A percentile compares a stretch with the other conserved stretches of the same genome.
Conservation (phyloP, 2,797 vertebrate species). For the Chloroceryle inda region DNA sequence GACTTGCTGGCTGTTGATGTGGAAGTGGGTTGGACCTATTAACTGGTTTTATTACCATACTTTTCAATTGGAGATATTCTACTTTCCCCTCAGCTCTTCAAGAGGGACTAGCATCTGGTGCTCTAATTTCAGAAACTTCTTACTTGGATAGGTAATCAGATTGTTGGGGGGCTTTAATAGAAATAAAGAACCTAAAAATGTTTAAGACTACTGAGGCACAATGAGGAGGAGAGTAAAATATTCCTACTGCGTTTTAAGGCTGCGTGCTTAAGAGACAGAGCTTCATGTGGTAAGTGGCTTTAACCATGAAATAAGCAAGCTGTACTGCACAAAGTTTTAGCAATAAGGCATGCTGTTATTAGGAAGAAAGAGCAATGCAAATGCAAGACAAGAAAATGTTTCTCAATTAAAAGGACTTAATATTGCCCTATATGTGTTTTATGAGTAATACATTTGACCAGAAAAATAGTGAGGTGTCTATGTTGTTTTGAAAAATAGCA, state of each 20-base stretch:
- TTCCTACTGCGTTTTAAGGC: not conserved
- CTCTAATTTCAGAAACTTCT: not conserved
- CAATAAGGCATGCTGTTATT: not conserved
- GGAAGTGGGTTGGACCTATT: not conserved
- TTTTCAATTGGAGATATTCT: not conserved
- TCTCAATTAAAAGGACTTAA: not conserved
- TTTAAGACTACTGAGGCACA: not conserved
- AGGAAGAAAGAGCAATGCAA: not conserved
- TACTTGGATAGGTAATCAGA: not conserved
- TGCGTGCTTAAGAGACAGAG: not conserved
- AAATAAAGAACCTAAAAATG: not conserved
- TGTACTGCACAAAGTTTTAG: not conserved
- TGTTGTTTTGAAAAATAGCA: not conserved
- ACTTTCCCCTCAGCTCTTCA: not conserved
- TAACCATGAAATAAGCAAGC: not conserved
- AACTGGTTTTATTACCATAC: not conserved
- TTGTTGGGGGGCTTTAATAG: not conserved
- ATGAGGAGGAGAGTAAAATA: not conserved
- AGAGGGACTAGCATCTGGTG: not conserved
- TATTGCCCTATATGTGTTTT: not conserved
- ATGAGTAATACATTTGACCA: not conserved
- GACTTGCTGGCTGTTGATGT: not conserved
- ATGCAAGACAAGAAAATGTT: not conserved
- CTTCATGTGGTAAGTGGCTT: constrained; percentile 30
- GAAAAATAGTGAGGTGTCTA: not conserved